phyloP scores from a whole-genome alignment of 2,113 vertebrate species.

The Eurystomus gularis region DNA sequence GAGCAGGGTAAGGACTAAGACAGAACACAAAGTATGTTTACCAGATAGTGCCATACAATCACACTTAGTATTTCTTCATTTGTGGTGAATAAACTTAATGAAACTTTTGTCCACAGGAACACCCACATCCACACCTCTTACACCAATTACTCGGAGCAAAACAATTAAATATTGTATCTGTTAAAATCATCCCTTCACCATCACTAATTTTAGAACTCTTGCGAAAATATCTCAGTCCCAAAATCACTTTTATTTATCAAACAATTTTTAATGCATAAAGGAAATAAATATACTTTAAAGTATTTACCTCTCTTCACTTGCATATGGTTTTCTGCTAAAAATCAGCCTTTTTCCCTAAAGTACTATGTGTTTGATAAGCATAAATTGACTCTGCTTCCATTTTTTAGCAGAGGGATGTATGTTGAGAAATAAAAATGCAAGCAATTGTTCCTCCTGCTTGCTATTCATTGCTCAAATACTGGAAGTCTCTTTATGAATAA shows the following conservation, averaged over 20 bases:
- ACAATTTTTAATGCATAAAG: neutral
- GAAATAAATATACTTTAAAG: neutral
- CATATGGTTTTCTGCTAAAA: neutral
- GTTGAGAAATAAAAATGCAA: constrained; percentile 26
- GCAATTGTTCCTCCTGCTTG: constrained; percentile 16
- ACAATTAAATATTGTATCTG: neutral
- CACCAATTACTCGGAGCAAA: neutral
- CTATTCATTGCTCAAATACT: constrained; percentile 41
- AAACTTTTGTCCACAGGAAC: neutral
- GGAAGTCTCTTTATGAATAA: constrained; percentile 58
- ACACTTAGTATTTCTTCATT: neutral
- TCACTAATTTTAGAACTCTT: neutral
- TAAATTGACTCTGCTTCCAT: neutral
- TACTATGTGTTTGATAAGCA: neutral
- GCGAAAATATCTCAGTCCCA: neutral
- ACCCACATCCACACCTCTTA: neutral
- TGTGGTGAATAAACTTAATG: neutral
- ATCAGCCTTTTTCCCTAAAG: neutral
- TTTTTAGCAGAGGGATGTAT: neutral
- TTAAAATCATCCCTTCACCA: neutral
- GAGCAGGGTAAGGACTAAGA: neutral
- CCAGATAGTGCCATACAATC: neutral
- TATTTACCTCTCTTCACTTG: neutral
- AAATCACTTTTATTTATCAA: neutral
- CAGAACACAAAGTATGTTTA: neutral